Conservation (phyloP, 2,888 invertebrate genomes). For the Chouioia cunea region DNA sequence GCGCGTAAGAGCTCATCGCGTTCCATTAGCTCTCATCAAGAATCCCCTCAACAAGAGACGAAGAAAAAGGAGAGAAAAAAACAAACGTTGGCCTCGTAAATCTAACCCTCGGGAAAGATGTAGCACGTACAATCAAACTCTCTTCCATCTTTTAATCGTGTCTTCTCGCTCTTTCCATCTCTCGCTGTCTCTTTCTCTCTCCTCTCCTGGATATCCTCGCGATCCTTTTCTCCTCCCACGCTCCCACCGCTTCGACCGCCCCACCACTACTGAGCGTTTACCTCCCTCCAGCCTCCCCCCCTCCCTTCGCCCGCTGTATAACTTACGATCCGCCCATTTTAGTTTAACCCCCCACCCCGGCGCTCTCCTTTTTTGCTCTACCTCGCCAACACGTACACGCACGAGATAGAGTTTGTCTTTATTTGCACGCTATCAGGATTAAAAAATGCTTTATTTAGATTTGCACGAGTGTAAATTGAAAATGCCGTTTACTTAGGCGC, state of each 20-base stretch:
- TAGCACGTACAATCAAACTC: neutral
- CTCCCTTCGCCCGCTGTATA: neutral
- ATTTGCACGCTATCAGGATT: conserved; percentile 23
- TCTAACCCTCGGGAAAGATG: neutral
- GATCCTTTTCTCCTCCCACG: neutral
- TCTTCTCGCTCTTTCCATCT: neutral
- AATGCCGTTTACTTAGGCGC: too few relatives aligned
- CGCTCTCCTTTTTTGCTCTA: neutral
- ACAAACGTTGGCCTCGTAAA: neutral
- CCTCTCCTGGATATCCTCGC: neutral
- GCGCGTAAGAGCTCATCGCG: too few relatives aligned
- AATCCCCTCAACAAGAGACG: neutral
- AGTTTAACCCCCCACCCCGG: neutral
- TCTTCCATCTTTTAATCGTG: neutral
- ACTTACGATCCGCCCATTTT: neutral
- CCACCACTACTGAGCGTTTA: conserved; percentile 3
- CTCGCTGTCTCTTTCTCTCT: neutral
- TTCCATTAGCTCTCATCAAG: too few relatives aligned
- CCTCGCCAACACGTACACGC: too few relatives aligned
- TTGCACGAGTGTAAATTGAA: neutral
- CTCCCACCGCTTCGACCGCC: neutral
- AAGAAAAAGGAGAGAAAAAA: neutral
- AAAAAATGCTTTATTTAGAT: conserved; percentile 22
- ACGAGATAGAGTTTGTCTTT: neutral
- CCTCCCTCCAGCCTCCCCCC: conserved; percentile 2